Evolutionary conservation across 2,797 vertebrate species (phyloP).

Genomic region (Takifugu rubripes): DNA sequence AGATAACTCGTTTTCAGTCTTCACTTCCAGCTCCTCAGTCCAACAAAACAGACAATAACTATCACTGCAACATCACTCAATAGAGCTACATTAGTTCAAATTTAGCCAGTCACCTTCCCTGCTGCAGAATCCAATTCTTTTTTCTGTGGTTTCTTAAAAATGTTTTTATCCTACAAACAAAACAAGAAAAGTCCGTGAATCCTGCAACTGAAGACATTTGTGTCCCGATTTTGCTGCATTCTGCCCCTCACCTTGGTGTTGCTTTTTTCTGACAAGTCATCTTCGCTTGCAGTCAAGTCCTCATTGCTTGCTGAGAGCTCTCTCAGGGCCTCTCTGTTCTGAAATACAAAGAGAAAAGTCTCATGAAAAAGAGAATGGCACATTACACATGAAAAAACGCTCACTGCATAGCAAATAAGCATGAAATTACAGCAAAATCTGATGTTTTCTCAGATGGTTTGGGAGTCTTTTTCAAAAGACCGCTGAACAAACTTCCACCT

Average conservation of each 20-base stretch:
- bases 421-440: slow-evolving; percentile 21
- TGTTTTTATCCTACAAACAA: slow-evolving; percentile 50
- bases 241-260: slow-evolving; percentile 32
- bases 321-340: slow-evolving; percentile 36
- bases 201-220: too few species aligned
- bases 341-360: slow-evolving; percentile 12
- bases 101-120: too few species aligned
- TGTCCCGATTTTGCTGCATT: too few species aligned
- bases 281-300: slow-evolving; percentile 27
- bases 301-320: slow-evolving; percentile 7
- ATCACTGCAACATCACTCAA: slow-evolving; percentile 15
- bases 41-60: too few species aligned
- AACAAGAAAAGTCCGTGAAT: too few species aligned
- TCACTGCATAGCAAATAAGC: neutral
- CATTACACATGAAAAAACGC: neutral
- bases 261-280: slow-evolving; percentile 32
- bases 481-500: slow-evolving; percentile 37
- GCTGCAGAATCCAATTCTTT: slow-evolving; percentile 31
- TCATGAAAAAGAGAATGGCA: neutral
- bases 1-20: slow-evolving; percentile 12
- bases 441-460: slow-evolving; percentile 27
- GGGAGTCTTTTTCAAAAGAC: slow-evolving; percentile 46
- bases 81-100: too few species aligned
- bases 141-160: slow-evolving; percentile 59
- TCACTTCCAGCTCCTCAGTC: slow-evolving; percentile 24